phyloP scores from a whole-genome alignment of 37 sponge, comb jelly and placozoan species.

The Haliclona indistincta region DNA sequence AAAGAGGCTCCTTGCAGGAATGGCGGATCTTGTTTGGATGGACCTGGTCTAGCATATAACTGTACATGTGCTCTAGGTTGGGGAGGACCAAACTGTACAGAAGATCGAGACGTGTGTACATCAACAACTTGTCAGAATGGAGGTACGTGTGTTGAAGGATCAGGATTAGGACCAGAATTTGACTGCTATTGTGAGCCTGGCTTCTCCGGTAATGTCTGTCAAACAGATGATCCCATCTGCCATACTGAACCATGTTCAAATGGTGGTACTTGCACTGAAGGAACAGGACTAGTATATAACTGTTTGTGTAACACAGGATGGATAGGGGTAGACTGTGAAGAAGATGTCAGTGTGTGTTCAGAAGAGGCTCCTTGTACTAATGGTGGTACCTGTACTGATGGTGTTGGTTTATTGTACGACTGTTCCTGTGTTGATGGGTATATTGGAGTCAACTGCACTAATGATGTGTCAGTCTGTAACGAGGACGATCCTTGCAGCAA shows the following conservation, averaged over 20 bases:
- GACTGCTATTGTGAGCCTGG: not conserved
- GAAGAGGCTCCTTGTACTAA: conserved; percentile 19
- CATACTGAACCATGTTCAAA: conserved; percentile 16
- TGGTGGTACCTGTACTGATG: conserved; percentile 24
- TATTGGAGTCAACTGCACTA: conserved; percentile 15
- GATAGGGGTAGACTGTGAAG: conserved; percentile 12
- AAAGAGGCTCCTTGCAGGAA: not conserved
- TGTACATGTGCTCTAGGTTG: conserved; percentile 2
- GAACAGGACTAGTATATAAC: not conserved
- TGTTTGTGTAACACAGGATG: conserved; percentile 33
- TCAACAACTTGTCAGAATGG: conserved; percentile 43
- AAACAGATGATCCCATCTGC: conserved; percentile 17
- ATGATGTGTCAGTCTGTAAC: conserved; percentile 20
- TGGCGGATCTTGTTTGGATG: conserved; percentile 18
- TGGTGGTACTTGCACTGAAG: conserved; percentile 44
- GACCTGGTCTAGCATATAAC: conserved; percentile 4
- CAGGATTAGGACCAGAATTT: conserved; percentile 11
- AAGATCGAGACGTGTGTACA: conserved; percentile 33
- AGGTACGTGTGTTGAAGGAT: conserved; percentile 52
- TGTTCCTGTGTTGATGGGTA: conserved; percentile 1
- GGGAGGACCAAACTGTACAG: conserved; percentile 11
- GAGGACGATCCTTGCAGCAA: conserved; percentile 11
- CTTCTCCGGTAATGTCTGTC: not conserved
- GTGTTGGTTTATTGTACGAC: conserved; percentile 1
- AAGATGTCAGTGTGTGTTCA: conserved; percentile 15